Conservation (phyloP, 2,888 invertebrate species). For the Drosophila histrio region DNA sequence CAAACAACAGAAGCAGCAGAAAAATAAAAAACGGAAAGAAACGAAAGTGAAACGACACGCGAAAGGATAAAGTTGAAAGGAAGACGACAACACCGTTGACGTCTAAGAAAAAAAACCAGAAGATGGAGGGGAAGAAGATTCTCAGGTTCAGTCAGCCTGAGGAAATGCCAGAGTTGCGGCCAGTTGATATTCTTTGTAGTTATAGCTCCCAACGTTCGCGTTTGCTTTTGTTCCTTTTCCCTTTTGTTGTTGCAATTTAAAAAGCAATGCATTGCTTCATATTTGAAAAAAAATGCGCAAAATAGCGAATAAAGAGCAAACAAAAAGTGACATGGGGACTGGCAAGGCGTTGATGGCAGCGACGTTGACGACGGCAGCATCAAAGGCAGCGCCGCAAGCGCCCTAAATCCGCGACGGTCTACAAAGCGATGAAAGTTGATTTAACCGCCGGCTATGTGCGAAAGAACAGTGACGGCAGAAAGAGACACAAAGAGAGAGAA, state of each 20-base stretch:
- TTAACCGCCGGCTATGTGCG: constrained; percentile 31
- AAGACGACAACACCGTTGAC: constrained; percentile 53
- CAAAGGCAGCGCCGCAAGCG: constrained; percentile 66
- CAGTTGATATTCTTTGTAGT: constrained; percentile 48
- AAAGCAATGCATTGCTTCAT: constrained; percentile 48
- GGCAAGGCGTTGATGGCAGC: constrained; percentile 66
- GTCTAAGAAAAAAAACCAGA: constrained; percentile 26
- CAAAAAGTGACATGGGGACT: constrained; percentile 46
- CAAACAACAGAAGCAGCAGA: constrained; percentile 57
- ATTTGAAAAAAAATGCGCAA: constrained; percentile 47
- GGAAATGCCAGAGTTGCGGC: constrained; percentile 36
- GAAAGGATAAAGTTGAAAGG: constrained; percentile 66
- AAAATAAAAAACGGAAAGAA: constrained; percentile 13
- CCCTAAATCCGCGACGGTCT: constrained; percentile 36
- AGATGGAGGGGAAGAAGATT: background rate
- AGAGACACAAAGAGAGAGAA: background rate
- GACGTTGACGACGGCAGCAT: constrained; percentile 48
- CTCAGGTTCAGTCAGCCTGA: constrained; percentile 22
- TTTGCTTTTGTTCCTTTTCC: background rate
- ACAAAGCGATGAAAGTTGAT: constrained; percentile 31
- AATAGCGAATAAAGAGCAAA: constrained; percentile 31
- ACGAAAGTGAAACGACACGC: constrained; percentile 45
- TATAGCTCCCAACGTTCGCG: constrained; percentile 8
- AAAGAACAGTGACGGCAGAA: background rate
- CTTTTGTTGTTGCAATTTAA: constrained; percentile 21